phyloP scores from a whole-genome alignment of 2,888 invertebrate genomes.

The Drosophila percnosoma region DNA sequence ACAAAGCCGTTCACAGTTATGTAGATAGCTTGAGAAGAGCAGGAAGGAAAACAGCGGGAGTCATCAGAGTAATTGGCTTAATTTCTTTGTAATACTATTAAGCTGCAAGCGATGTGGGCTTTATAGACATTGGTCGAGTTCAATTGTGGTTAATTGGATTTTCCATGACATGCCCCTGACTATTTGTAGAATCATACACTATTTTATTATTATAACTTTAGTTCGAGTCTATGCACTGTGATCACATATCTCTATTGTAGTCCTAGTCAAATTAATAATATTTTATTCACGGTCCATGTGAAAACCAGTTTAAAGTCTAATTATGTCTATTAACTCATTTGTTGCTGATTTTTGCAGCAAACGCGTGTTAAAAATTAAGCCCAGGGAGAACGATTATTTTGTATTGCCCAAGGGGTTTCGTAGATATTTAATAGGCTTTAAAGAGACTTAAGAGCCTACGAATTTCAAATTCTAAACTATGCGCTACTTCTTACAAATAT shows the following conservation, averaged over 20 bases:
- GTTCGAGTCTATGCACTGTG: background rate
- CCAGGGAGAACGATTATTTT: background rate
- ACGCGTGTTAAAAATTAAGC: background rate
- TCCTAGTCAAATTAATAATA: background rate
- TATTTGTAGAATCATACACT: slow-evolving; percentile 5
- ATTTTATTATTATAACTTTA: background rate
- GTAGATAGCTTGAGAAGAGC: slow-evolving; percentile 76
- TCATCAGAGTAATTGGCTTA: slow-evolving; percentile 52
- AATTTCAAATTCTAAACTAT: background rate
- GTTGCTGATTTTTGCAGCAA: background rate
- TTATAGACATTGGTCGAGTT: slow-evolving; percentile 10
- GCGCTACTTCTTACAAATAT: background rate
- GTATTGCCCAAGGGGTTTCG: background rate
- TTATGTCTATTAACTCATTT: background rate
- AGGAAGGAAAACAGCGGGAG: background rate
- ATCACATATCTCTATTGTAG: background rate
- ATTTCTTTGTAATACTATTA: slow-evolving; percentile 54
- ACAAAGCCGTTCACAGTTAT: slow-evolving; percentile 83
- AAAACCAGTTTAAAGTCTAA: slow-evolving; percentile 44
- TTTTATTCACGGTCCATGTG: background rate
- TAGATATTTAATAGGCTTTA: background rate
- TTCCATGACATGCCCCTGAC: slow-evolving; percentile 30
- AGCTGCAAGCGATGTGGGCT: slow-evolving; percentile 31
- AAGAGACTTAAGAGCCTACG: background rate
- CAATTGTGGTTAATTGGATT: slow-evolving; percentile 49